Evolutionary conservation across 2,797 vertebrate species (phyloP).

Genomic region (Chelmon rostratus): DNA sequence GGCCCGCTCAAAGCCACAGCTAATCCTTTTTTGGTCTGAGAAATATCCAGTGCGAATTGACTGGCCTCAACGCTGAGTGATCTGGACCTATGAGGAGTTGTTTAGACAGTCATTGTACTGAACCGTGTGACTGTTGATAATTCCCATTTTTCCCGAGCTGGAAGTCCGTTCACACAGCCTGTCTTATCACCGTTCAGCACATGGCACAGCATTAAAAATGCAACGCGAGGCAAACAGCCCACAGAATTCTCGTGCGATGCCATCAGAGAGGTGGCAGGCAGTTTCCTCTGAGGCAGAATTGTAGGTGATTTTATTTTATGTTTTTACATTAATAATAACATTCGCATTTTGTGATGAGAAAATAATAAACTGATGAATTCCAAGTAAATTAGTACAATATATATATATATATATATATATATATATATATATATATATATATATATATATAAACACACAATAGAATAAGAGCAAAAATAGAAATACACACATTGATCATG

Average conservation of each 20-base stretch:
- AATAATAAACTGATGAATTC: too few relatives aligned
- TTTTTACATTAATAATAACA: too few relatives aligned
- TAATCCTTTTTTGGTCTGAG: not conserved
- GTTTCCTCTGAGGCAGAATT: conserved; percentile 5
- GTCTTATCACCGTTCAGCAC: conserved; percentile 1
- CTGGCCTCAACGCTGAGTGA: not conserved
- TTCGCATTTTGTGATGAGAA: too few relatives aligned
- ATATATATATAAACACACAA: too few relatives aligned
- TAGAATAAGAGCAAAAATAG: too few relatives aligned
- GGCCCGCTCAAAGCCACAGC: not conserved
- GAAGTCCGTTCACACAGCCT: not conserved
- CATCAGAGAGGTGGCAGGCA: not conserved
- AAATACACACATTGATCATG: too few relatives aligned
- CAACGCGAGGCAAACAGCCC: not conserved
- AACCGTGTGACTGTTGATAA: not conserved
- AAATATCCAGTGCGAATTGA: not conserved
- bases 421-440: too few relatives aligned
- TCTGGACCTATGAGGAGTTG: not conserved
- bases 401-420: too few relatives aligned
- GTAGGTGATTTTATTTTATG: not conserved
- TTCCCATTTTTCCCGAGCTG: not conserved
- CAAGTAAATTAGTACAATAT: too few relatives aligned
- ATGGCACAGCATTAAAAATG: not conserved
- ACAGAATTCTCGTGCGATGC: not conserved
- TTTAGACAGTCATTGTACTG: not conserved